Conservation (phyloP, 2,888 invertebrate genomes). For the Unio delphinus region DNA sequence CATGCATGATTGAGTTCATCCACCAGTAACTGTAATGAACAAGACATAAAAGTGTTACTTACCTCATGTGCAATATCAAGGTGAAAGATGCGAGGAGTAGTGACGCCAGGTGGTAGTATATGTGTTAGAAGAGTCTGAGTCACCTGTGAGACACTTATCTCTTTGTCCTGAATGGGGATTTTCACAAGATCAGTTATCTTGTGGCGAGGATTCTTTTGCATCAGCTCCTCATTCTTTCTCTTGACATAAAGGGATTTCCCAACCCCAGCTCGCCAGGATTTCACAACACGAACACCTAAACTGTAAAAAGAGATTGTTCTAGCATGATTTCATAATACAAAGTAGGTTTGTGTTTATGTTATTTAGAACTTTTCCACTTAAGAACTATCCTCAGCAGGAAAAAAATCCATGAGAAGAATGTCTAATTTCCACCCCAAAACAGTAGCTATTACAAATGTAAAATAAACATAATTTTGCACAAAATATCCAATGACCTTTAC, state of each 20-base stretch:
- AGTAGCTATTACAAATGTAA: too few relatives aligned
- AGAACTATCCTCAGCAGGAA: too few relatives aligned
- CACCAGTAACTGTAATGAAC: too few relatives aligned
- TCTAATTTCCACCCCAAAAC: too few relatives aligned
- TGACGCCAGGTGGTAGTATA: slow-evolving; percentile 24
- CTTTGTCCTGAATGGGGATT: slow-evolving; percentile 43
- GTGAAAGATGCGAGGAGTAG: slow-evolving; percentile 48
- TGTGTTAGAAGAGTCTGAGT: slow-evolving; percentile 30
- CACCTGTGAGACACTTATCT: slow-evolving; percentile 29
- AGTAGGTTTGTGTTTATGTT: too few relatives aligned
- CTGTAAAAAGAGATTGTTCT: slow-evolving; percentile 17
- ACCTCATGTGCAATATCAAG: slow-evolving; percentile 57
- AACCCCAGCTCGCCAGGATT: slow-evolving; percentile 55
- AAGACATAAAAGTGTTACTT: not conserved
- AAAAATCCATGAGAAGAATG: too few relatives aligned
- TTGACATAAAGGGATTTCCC: slow-evolving; percentile 54
- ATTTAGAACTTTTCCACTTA: too few relatives aligned
- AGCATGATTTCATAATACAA: too few relatives aligned
- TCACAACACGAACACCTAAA: slow-evolving; percentile 49
- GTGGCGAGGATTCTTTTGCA: slow-evolving; percentile 1
- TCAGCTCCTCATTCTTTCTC: slow-evolving; percentile 36
- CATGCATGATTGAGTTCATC: too few relatives aligned
- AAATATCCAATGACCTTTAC: too few relatives aligned
- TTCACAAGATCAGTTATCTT: slow-evolving; percentile 16
- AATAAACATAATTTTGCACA: too few relatives aligned